Evolutionary conservation across 2,797 vertebrate species (phyloP), one percentile per base, ranked within the genome.

Genomic region (Gallirallus australis): DNA sequence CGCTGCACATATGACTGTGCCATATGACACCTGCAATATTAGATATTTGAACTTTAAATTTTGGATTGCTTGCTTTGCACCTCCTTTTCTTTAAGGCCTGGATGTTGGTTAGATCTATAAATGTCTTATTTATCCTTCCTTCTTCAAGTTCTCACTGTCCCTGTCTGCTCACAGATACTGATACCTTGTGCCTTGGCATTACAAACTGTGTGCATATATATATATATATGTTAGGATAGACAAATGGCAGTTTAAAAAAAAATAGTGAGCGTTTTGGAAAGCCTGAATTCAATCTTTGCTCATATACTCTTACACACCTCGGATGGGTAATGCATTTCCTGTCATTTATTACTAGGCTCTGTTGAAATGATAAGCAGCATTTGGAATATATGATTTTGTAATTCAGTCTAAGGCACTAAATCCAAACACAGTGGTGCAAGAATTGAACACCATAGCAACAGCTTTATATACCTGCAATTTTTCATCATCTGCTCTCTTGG

Each of bases 381-480:
- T 95, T 92, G 61, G 65, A 95, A 96, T 93, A 92, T 59, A 94
- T 86, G 86, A 92, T 93, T 94, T 92, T 93, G 82, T 89, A 93
- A 87, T 85, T 93, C 69, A 78, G 75, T 75, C 40, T 91, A 35
- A 68, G 61, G 69, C 73, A 91, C 82, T 96, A 96, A 96, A 96
- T 95, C 61, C 82, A 87, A 86, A 75, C 53, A 82, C n/a, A 71
- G 56, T 59, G 37, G 61, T 86, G 82, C 4, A 50, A 94, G 65
- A 94, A 88, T 52, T 78, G 85, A 95, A 66, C 28, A 5, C 66
- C 85, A 94, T 40, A 95, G 82, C 72, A 96, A 91, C 95, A 96
- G 72, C 69, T 94, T 96, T 95, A 95, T 66, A 76, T 91, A 88
- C 73, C 85, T 90, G 85, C n/a, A 92, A 14, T 96, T 91, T 93